These are phyloP conservation scores for Phengaris arion DNA, from an alignment of 2,888 invertebrate species.

Conservation along the genomic window DNA sequence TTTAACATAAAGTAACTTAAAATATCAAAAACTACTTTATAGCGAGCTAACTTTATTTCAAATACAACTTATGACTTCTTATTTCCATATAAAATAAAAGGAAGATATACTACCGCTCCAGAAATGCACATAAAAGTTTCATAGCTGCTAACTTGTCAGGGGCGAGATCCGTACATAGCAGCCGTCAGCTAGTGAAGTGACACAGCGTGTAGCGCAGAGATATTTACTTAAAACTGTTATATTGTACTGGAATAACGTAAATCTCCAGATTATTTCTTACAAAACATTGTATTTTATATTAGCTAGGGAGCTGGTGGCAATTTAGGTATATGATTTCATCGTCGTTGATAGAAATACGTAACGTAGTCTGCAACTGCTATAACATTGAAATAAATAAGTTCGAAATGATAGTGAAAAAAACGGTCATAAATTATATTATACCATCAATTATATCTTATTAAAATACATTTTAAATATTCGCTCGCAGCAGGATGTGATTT, in stretches of 20 bases:
- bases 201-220: conserved; percentile 17
- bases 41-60: not conserved
- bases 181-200: conserved; percentile 24
- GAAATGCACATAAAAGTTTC: conserved; percentile 28
- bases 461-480: too few relatives aligned
- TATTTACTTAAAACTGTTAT: conserved; percentile 26
- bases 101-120: conserved; percentile 11
- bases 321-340: too few relatives aligned
- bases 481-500: not conserved
- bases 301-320: too few relatives aligned
- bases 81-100: conserved; percentile 28
- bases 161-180: conserved; percentile 25
- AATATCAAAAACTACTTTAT: conserved; percentile 1
- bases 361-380: too few relatives aligned
- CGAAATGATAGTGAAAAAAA: too few relatives aligned
- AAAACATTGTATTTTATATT: not conserved
- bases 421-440: too few relatives aligned
- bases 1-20: not conserved
- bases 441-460: not conserved
- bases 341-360: too few relatives aligned
- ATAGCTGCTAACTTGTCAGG: conserved; percentile 29
- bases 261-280: conserved; percentile 8
- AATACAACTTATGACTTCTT: conserved; percentile 15
- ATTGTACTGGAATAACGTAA: conserved; percentile 19
- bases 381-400: too few relatives aligned